Conservation (phyloP, 2,888 invertebrate genomes). For the Macaria notata region DNA sequence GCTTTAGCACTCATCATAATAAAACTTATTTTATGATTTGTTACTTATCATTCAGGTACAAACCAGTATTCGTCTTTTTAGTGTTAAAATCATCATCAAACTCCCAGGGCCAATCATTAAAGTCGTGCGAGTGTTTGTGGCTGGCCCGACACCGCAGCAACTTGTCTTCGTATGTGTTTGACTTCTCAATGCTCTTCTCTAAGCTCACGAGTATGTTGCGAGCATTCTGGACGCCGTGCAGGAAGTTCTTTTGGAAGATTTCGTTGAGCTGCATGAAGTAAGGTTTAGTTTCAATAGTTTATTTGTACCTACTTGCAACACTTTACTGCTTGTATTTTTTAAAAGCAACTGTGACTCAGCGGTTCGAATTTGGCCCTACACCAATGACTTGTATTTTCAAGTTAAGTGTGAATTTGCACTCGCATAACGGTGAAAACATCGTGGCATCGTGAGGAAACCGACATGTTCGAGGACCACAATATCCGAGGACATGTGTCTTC, state of each 20-base stretch:
- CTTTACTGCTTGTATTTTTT: background rate
- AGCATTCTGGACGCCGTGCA: conserved; percentile 58
- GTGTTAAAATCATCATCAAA: conserved; percentile 39
- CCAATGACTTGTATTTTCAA: no score
- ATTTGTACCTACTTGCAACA: background rate
- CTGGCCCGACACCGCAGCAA: conserved; percentile 53
- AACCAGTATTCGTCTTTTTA: conserved; percentile 19
- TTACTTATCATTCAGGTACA: no score
- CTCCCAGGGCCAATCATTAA: conserved; percentile 47
- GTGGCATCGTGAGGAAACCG: no score
- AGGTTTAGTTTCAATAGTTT: background rate
- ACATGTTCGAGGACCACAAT: no score
- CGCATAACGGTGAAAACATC: no score
- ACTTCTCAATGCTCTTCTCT: conserved; percentile 59
- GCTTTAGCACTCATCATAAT: no score
- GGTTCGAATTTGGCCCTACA: no score
- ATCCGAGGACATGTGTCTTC: no score
- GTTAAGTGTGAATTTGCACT: no score
- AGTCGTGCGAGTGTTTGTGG: conserved; percentile 52
- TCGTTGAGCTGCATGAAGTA: conserved; percentile 31
- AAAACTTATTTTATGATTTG: no score
- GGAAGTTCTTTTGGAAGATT: conserved; percentile 47
- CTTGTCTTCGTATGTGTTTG: conserved; percentile 55
- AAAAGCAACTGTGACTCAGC: no score
- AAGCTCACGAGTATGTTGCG: conserved; percentile 53